phyloP scores from a whole-genome alignment of 2,888 invertebrate genomes.

The Gastrophysa polygoni region DNA sequence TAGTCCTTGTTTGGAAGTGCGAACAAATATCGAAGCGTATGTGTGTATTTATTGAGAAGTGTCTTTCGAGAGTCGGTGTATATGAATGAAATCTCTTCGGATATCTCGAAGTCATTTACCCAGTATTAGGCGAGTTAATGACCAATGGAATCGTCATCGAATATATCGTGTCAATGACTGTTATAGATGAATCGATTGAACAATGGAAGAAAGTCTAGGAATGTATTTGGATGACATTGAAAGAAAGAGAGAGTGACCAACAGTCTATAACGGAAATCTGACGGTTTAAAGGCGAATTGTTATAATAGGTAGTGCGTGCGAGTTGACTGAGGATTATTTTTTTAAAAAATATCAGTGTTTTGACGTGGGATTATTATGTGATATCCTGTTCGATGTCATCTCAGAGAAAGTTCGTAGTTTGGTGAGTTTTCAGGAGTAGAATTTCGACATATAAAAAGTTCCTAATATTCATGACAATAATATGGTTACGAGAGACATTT shows the following conservation, averaged over 20 bases:
- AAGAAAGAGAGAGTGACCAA: constrained; percentile 33
- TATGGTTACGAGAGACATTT: too few relatives aligned
- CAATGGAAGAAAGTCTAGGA: constrained; percentile 29
- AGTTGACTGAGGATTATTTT: constrained; percentile 12
- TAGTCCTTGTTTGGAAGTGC: too few relatives aligned
- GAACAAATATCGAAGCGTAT: too few relatives aligned
- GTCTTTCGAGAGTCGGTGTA: too few relatives aligned
- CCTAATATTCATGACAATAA: too few relatives aligned
- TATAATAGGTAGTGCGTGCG: constrained; percentile 16
- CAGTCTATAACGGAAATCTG: constrained; percentile 25
- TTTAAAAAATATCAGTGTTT: too few relatives aligned
- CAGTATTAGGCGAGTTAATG: too few relatives aligned
- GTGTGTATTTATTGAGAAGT: too few relatives aligned
- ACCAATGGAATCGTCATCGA: neutral
- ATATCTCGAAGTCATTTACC: too few relatives aligned
- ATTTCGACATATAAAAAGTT: too few relatives aligned
- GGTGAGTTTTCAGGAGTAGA: neutral
- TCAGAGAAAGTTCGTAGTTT: constrained; percentile 14
- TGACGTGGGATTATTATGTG: neutral
- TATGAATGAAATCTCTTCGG: too few relatives aligned
- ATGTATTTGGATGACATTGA: constrained; percentile 27
- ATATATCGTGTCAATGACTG: constrained; percentile 15
- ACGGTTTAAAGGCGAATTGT: constrained; percentile 8
- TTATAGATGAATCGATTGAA: constrained; percentile 10
- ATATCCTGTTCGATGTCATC: constrained; percentile 2